Evolutionary conservation across 2,888 invertebrate genomes (phyloP).

Genomic region (Neoaliturus tenellus): DNA sequence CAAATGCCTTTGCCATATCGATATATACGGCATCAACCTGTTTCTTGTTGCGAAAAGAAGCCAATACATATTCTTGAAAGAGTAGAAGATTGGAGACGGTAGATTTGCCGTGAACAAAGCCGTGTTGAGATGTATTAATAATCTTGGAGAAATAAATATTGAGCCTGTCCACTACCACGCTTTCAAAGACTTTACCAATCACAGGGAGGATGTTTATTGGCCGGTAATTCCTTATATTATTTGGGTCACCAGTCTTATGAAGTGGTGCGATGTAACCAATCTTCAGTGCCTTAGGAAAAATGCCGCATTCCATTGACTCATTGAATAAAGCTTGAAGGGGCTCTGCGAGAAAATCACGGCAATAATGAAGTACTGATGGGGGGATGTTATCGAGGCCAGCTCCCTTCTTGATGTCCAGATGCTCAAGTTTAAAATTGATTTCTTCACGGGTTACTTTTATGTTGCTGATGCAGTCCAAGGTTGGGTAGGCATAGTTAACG

Average conservation of each 20-base stretch:
- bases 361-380: neutral
- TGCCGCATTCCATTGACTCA: neutral
- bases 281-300: slow-evolving; percentile 34
- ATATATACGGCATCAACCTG: slow-evolving; percentile 27
- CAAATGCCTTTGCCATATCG: slow-evolving; percentile 17
- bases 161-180: neutral
- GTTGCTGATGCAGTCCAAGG: neutral
- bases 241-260: neutral
- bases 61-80: slow-evolving; percentile 30
- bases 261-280: neutral
- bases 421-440: neutral
- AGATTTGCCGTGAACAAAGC: slow-evolving; percentile 13
- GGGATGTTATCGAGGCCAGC: slow-evolving; percentile 13
- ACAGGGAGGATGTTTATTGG: neutral
- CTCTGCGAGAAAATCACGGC: slow-evolving; percentile 6
- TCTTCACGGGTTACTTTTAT: neutral
- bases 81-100: slow-evolving; percentile 14
- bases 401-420: neutral
- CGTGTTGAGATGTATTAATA: neutral
- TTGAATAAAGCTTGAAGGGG: neutral
- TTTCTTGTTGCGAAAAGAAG: neutral
- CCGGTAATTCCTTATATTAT: neutral
- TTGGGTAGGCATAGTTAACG: neutral
- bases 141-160: neutral
- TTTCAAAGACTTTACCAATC: neutral